Percentiles rank a stretch among this genome's conserved stretches.
Conservation (phyloP, 2,113 vertebrate species). For the Phyllostomus hastatus region DNA sequence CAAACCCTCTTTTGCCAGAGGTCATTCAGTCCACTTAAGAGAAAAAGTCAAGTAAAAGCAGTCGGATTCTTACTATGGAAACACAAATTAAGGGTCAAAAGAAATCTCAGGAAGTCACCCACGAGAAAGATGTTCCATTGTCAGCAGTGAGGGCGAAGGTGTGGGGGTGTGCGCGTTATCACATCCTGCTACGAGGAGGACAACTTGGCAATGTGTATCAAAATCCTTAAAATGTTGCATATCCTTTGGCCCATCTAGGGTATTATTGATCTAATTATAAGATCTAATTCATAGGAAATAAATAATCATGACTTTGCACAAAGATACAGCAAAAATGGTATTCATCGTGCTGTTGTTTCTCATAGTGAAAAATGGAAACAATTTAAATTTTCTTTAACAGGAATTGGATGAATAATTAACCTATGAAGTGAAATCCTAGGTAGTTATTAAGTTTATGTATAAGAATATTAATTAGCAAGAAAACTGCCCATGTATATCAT, state of each 20-base stretch:
- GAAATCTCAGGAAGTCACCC: neutral
- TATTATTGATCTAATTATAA: neutral
- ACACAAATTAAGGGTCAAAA: neutral
- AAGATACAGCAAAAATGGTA: neutral
- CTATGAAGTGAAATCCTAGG: neutral
- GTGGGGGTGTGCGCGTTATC: neutral
- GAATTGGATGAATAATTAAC: neutral
- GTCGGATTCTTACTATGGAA: neutral
- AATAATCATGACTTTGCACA: neutral
- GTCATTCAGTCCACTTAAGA: neutral
- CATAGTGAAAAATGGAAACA: neutral
- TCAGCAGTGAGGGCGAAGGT: neutral
- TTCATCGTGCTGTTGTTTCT: neutral
- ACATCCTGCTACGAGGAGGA: too few species aligned
- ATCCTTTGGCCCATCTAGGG: neutral
- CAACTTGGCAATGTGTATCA: neutral
- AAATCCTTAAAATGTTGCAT: neutral
- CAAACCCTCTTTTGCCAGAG: neutral
- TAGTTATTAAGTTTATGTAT: neutral
- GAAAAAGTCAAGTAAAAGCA: neutral
- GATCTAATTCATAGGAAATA: neutral
- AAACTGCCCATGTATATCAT: neutral
- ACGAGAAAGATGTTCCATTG: neutral
- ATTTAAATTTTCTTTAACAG: neutral
- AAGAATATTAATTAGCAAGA: neutral